Evolutionary conservation across 1,140 invertebrate species (phyloP).

Genomic region (Magallana gigas): DNA sequence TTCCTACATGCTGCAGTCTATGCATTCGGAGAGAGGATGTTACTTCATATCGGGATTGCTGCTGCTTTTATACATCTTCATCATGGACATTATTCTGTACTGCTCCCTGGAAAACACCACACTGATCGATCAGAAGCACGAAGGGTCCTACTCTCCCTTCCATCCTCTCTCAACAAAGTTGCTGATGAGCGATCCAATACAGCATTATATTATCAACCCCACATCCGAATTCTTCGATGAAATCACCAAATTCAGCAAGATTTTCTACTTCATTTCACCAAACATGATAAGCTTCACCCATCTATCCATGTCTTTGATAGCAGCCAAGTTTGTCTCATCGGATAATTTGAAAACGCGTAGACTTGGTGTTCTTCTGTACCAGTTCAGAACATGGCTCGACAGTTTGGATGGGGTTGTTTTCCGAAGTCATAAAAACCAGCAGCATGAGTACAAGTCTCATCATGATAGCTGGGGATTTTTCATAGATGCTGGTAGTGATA

Average conservation of each 20-base stretch:
- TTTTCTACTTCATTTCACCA: conserved; percentile 75
- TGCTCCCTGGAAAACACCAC: conserved; percentile 66
- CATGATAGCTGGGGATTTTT: conserved; percentile 73
- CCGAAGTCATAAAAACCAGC: conserved; percentile 64
- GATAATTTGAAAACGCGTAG: conserved; percentile 69
- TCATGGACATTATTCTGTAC: conserved; percentile 75
- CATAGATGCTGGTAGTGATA: conserved; percentile 73
- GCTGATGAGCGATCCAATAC: conserved; percentile 75
- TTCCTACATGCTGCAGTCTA: conserved; percentile 22
- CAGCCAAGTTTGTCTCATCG: conserved; percentile 72
- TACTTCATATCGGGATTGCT: conserved; percentile 57
- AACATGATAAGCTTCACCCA: conserved; percentile 75
- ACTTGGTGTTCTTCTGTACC: conserved; percentile 72
- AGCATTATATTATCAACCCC: conserved; percentile 74
- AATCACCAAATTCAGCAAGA: conserved; percentile 72
- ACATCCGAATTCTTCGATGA: conserved; percentile 72
- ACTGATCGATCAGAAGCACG: conserved; percentile 63
- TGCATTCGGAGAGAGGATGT: conserved; percentile 38
- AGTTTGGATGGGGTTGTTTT: conserved; percentile 76
- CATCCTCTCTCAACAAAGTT: conserved; percentile 73
- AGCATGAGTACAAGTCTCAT: conserved; percentile 70
- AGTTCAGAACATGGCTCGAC: conserved; percentile 74
- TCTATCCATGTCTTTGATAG: conserved; percentile 69
- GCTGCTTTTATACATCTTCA: conserved; percentile 68
- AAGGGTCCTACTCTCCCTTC: conserved; percentile 69